Evolutionary conservation across 53 echinoderm and acorn worm species (phyloP).

Genomic region (Holothuria scabra): DNA sequence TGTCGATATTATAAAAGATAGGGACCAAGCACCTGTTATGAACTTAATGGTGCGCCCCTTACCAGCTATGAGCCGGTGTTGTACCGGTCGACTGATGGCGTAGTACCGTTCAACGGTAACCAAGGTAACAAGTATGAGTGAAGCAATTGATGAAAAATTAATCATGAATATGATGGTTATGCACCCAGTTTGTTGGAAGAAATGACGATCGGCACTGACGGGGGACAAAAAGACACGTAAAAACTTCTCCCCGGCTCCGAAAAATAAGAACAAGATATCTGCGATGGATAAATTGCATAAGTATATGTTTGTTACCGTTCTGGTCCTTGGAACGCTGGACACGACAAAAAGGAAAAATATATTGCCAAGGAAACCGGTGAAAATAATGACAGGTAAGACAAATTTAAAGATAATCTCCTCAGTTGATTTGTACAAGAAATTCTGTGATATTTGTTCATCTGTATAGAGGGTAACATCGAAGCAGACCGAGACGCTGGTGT

Average conservation of each 20-base stretch:
- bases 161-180: slow-evolving; percentile 60
- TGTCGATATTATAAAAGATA: slow-evolving; percentile 52
- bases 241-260: slow-evolving; percentile 75
- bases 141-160: slow-evolving; percentile 67
- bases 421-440: slow-evolving; percentile 53
- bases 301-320: slow-evolving; percentile 88
- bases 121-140: slow-evolving; percentile 77
- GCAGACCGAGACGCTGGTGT: slow-evolving; percentile 2
- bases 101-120: slow-evolving; percentile 84
- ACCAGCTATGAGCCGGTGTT: slow-evolving; percentile 68
- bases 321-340: slow-evolving; percentile 64
- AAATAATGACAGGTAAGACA: slow-evolving; percentile 73
- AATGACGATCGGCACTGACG: slow-evolving; percentile 61
- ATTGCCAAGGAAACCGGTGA: slow-evolving; percentile 65
- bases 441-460: not conserved
- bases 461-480: not conserved
- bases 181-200: slow-evolving; percentile 49
- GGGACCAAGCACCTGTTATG: slow-evolving; percentile 56
- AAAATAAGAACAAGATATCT: slow-evolving; percentile 70
- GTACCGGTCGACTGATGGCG: slow-evolving; percentile 74
- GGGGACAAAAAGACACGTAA: slow-evolving; percentile 64
- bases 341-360: slow-evolving; percentile 81
- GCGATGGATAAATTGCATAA: slow-evolving; percentile 81
- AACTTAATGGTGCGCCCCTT: slow-evolving; percentile 63
- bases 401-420: slow-evolving; percentile 65